Evolutionary conservation across 2,797 vertebrate species (phyloP), one percentile per base, ranked within the genome.

Genomic region (Protosalanx chinensis): DNA sequence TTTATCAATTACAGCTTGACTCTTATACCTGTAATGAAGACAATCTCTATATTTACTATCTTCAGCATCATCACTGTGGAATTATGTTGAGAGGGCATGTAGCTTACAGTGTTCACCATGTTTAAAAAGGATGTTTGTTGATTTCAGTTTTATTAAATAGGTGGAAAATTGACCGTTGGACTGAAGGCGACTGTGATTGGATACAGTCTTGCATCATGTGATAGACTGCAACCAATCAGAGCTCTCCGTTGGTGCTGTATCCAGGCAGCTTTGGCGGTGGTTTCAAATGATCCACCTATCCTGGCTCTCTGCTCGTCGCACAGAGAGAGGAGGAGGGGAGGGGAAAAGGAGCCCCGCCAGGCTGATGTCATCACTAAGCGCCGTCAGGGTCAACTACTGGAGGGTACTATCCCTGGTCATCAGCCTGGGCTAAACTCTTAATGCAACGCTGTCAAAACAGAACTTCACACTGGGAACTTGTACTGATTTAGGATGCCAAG

Each of bases 261-360:
- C 65, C 4, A 3, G 79, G 79, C 61, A 79, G 78, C 56, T 59
- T 32, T 57, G 18, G 53, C 20, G 56, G 81, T 80, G 56, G 78
- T 88, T 86, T 87, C 84, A 86, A 84, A 85, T 86, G 85, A 86
- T 85, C 88, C 86, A 32, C 75, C 80, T 80, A 46, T 84, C 81
- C 73, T 79, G 60, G 72, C 79, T 35, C 76, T 82, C 75, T 63
- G 75, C 82, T 82, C 80, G 81, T 77, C 75, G 80, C 63, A 1
- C 27, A 3, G 61, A 70, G 74, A 74, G 75, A 65, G 13, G 69
- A 68, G 82, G 79, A 74, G 78, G 86, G 80, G 73, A 58, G 85
- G 88, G 87, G 85, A 86, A 81, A 85, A 81, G 84, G 82, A 86
- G 80, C 86, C 76, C 78, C 62, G 68, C 82, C 85, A 75, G 77